Evolutionary conservation across 2,888 invertebrate species (phyloP), one percentile per base, ranked within the genome.

Genomic region (Pseudococcus jackbeardsleyi): DNA sequence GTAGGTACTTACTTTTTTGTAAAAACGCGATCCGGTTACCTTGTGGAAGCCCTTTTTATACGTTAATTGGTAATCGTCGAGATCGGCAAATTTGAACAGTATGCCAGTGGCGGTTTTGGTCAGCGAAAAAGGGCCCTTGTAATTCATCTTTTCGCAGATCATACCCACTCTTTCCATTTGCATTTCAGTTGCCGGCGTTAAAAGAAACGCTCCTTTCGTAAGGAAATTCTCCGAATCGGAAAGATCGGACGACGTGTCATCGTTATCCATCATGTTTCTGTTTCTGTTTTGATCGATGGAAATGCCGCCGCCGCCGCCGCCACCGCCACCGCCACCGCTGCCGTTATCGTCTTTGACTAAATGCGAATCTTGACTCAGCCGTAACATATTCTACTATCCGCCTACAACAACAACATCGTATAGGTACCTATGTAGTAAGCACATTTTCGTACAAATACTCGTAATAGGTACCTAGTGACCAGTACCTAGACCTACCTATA

Each of bases 41-140:
- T 95, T 95, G 92, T 96, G 96, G 92, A 96, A 96, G 46, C 96
- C 96, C 91, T 96, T 96, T 92, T 96, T 95, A 93, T 95, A 96
- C 90, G 96, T 96, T 91, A 95, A 95, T 92, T 96, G 96, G 92
- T 95, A 96, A 91, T 96, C 96, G 90, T 96, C 96, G 90, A 96
- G 95, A 92, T 95, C 95, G 90, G 96, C 96, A 92, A 96, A 96
- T 92, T 96, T 96, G 93, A 96, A 96, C 89, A 96, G 94, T 91
- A 96, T 96, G 89, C 96, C 96, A 79, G 96, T 96, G 86, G 96
- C 96, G 0, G 96, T 96, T 93, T 96, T 96, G 90, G 96, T 96
- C 90, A 96, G 93, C 90, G 96, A 96, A 92, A 96, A 96, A 91
- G 96, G 95, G 88, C 96, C 96, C 91, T 95, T 95, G 92, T 96